Evolutionary conservation across 2,888 invertebrate species (phyloP), one percentile per base, ranked within the genome.

Genomic region (Oxycera nigricornis): DNA sequence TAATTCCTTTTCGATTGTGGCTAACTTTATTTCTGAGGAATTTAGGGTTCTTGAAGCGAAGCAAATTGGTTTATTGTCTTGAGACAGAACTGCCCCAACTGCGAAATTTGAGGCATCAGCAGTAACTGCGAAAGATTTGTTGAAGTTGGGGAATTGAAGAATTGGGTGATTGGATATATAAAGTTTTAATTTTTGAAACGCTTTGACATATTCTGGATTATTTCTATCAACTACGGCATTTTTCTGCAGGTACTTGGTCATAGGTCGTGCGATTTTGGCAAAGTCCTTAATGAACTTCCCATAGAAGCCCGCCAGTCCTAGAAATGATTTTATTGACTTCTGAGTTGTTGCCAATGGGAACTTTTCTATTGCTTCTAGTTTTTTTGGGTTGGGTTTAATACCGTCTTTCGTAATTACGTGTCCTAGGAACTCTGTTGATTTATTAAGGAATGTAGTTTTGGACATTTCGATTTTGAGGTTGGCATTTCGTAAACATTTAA

Each of bases 361-460:
- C 9, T 80, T 78, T 73, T 73, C 7, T 9, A 80, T 78, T 0
- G 77, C 77, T 59, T 77, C 68, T 2, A 79, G 77, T 76, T 82
- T 82, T 1, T 78, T 75, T 0, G 80, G 80, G 62, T 82, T 79
- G 4, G 82, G 81, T 72, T 76, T 79, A 17, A 80, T 78, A 28
- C 79, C 80, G 0, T 82, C 79, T 6, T 78, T 61, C 1, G 81
- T 79, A 14, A 83, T 77, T 2, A 82, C 61, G 62, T 81, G 81
- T 4, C 82, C 81, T 3, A 74, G 75, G 31, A 55, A 72, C 77
- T 77, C 72, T 77, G 79, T 26, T 39, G 35, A 7, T 72, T 28
- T 28, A 14, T 57, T 2, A 2, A 55, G 17, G 57, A 72, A 72
- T n/a, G 24, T 1, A 31, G 55, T 35, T 72, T 72, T 80, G 26